Percentiles rank a stretch among this genome's conserved stretches.
These are phyloP conservation scores for Anticlea derivata DNA, from an alignment of 2,888 invertebrate species.

Conservation along the genomic window DNA sequence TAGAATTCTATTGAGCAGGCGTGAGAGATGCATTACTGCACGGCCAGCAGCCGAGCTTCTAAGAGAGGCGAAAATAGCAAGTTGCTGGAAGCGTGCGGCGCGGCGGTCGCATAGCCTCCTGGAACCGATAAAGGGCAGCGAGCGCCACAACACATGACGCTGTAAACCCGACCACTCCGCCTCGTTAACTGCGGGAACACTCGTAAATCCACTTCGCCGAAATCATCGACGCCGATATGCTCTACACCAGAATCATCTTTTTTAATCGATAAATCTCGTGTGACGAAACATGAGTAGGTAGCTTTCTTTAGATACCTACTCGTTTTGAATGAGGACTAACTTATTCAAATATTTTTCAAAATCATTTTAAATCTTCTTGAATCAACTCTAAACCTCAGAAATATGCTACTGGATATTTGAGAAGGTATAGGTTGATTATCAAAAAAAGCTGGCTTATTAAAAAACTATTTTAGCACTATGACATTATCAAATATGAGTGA, in stretches of 20 bases:
- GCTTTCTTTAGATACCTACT: background rate
- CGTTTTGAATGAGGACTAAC: too few relatives aligned
- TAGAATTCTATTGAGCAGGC: conserved; percentile 57
- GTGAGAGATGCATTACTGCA: conserved; percentile 64
- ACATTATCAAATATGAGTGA: too few relatives aligned
- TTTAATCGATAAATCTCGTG: conserved; percentile 5
- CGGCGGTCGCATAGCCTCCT: conserved; percentile 74
- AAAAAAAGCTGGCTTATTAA: too few relatives aligned
- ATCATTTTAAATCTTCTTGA: too few relatives aligned
- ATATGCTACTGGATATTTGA: too few relatives aligned
- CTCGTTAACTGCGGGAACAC: conserved; percentile 72
- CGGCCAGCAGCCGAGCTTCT: conserved; percentile 59
- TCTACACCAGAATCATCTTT: conserved; percentile 22
- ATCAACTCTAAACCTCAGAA: too few relatives aligned
- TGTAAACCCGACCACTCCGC: conserved; percentile 65
- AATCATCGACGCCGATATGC: conserved; percentile 55
- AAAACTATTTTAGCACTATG: too few relatives aligned
- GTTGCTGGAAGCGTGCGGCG: conserved; percentile 73
- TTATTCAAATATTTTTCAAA: too few relatives aligned
- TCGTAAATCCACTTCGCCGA: conserved; percentile 76
- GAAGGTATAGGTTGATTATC: too few relatives aligned
- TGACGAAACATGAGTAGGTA: background rate
- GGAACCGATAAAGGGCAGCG: conserved; percentile 77
- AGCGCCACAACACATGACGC: conserved; percentile 45
- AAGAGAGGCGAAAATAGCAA: conserved; percentile 75